Base-by-base conservation (phyloP, 2,113 vertebrate genomes). In the Arothron firmamentum region DNA sequence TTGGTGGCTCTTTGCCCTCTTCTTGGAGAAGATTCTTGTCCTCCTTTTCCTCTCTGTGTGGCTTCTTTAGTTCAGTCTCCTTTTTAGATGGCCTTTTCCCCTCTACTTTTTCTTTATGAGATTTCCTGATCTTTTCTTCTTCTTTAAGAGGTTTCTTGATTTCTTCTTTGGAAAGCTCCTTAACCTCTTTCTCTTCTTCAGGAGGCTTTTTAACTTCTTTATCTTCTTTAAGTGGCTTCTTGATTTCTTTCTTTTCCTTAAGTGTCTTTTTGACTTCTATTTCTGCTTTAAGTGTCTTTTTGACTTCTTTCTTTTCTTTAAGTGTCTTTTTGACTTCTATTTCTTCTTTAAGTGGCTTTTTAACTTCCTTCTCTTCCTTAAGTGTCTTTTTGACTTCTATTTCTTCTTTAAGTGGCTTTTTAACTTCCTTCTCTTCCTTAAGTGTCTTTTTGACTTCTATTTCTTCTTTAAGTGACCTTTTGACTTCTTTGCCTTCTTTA, bases 41-140 rank as follows among this genome's bases (percentile, higher is more conserved):
- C n/a, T 54, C 17, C 59, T 42, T 65, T 7, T 52, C 41, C 2
- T 61, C 58, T 48, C 25, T 61, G 6, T 11, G 0, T 8, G 21
- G 46, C 54, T 19, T 49, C 18, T 60, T 60, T 5, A 38, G 15
- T 47, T 65, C 45, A 18, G 53, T 62, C 41, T 54, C 48, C 43
- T 56, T 56, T 59, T 56, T 65, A 2, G 38, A 12, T 1, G 12
- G 14, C 21, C 34, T 65, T 42, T 49, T 52, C 3, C 5, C 41
- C 23, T 59, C 51, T n/a, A 14, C 21, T 13, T 54, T 31, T 31
- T 70, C 42, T 55, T 23, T 52, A 49, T 10, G 18, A 49, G 47
- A 1, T 49, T 49, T 20, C 47, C 12, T 49, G 14, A 38, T 38
- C 10, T 47, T 9, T 47, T 47, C 45, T 42, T 21, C 45, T 5